Percentiles rank a stretch among this genome's conserved stretches.
phyloP scores from a whole-genome alignment of 2,888 invertebrate genomes.

The Lamellibrachia columna region DNA sequence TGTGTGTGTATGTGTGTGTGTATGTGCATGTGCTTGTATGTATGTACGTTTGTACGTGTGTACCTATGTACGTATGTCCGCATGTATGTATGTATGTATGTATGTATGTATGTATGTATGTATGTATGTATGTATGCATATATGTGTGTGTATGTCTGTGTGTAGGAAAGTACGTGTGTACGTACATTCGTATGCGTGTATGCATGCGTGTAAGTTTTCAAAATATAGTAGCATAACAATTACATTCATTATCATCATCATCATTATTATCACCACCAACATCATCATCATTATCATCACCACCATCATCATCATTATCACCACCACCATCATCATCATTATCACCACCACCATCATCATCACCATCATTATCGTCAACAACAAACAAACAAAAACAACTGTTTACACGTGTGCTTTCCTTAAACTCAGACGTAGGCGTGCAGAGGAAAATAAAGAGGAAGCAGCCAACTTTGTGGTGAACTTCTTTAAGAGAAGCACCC shows the following conservation, averaged over 20 bases:
- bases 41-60: not conserved
- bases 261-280: too few relatives aligned
- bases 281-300: too few relatives aligned
- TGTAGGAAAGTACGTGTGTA: not conserved
- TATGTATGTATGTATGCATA: conserved; percentile 17
- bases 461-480: not conserved
- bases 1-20: not conserved
- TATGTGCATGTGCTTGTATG: not conserved
- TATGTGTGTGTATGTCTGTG: not conserved
- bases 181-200: not conserved
- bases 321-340: too few relatives aligned
- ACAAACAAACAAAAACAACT: not conserved
- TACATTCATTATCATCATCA: too few relatives aligned
- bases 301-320: too few relatives aligned
- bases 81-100: conserved; percentile 16
- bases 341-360: too few relatives aligned
- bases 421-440: not conserved
- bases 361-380: too few relatives aligned
- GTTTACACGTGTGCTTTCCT: not conserved
- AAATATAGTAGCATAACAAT: too few relatives aligned
- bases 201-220: too few relatives aligned
- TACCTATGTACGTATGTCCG: not conserved
- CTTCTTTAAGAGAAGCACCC: not conserved
- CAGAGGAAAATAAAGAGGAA: not conserved
- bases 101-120: conserved; percentile 22